phyloP scores from a whole-genome alignment of 2,113 vertebrate genomes.

The Hippocampus barbouri region DNA sequence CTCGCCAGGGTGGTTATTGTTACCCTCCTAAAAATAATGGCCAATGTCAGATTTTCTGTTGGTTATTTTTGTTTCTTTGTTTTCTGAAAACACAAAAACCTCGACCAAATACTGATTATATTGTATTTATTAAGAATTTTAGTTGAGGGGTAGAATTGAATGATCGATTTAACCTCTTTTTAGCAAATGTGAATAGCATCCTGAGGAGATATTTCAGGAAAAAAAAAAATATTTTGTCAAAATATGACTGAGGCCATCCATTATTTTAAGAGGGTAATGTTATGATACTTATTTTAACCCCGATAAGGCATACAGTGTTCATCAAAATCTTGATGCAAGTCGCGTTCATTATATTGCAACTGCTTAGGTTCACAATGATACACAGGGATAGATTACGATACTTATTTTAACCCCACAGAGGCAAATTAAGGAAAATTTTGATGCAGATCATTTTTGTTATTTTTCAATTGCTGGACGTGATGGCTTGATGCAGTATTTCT shows the following conservation, averaged over 20 bases:
- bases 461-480: neutral
- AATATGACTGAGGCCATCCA: too few species aligned
- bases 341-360: neutral
- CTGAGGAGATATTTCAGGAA: neutral
- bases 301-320: neutral
- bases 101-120: too few species aligned
- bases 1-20: neutral
- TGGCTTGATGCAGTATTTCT: neutral
- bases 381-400: neutral
- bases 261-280: neutral
- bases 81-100: too few species aligned
- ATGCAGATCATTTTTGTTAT: neutral
- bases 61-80: neutral
- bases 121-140: too few species aligned
- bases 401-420: neutral
- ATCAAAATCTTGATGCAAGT: neutral
- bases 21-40: neutral
- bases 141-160: too few species aligned
- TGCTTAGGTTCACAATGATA: neutral
- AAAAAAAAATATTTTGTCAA: neutral
- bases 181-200: too few species aligned
- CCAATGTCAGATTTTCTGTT: neutral
- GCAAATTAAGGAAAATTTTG: neutral
- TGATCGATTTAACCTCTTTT: too few species aligned
- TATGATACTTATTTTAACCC: neutral